Conservation (phyloP, 1,140 invertebrate genomes). For the Scaptomyza montana region DNA sequence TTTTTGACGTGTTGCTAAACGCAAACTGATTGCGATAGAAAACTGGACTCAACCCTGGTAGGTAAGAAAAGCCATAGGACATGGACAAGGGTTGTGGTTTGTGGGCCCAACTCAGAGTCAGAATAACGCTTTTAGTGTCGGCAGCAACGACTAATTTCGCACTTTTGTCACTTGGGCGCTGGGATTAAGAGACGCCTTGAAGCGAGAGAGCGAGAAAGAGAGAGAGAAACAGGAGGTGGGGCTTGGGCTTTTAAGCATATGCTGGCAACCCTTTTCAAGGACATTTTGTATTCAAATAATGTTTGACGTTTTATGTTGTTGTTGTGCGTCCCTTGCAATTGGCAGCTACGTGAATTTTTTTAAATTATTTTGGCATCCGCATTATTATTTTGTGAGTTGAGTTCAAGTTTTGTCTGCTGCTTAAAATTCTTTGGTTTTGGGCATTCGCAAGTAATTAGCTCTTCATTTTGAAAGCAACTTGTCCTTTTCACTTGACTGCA, state of each 20-base stretch:
- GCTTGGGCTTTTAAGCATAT: conserved; percentile 5
- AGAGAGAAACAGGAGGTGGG: background rate
- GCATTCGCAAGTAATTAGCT: conserved; percentile 73
- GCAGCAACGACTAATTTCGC: conserved; percentile 70
- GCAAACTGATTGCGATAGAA: conserved; percentile 35
- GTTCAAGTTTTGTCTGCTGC: background rate
- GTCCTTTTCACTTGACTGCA: conserved; percentile 51
- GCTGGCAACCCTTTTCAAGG: conserved; percentile 71
- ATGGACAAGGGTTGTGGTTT: conserved; percentile 40
- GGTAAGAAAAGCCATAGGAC: background rate
- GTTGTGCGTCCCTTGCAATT: conserved; percentile 34
- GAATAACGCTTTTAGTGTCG: conserved; percentile 63
- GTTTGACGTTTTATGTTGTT: conserved; percentile 62
- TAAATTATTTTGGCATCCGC: conserved; percentile 6
- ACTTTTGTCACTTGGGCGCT: conserved; percentile 65
- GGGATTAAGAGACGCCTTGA: background rate
- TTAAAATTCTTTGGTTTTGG: conserved; percentile 50
- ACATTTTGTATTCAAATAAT: conserved; percentile 77
- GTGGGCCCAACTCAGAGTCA: conserved; percentile 36
- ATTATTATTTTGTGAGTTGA: conserved; percentile 39
- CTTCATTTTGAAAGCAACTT: conserved; percentile 68
- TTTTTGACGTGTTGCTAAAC: conserved; percentile 12
- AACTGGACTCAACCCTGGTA: background rate
- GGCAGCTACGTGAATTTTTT: conserved; percentile 30
- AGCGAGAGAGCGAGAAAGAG: background rate